phyloP scores from a whole-genome alignment of 2,797 vertebrate genomes.

The Crenuchus spilurus region DNA sequence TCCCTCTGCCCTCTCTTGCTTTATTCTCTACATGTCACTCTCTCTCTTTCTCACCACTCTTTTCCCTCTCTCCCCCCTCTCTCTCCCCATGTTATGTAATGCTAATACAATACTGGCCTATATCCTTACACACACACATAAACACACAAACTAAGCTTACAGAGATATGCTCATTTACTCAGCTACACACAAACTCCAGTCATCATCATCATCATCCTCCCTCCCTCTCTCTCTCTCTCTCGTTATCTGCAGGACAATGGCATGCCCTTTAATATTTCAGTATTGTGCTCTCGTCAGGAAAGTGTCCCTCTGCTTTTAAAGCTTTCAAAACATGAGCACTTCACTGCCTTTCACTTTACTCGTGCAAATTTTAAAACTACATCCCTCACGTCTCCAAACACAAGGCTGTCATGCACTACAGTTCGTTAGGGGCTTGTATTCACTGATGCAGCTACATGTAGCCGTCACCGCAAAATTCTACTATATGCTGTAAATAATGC shows the following conservation, averaged over 20 bases:
- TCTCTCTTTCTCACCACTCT: neutral
- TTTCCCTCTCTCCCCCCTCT: constrained; percentile 1
- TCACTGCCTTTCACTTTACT: neutral
- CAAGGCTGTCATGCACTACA: too few relatives aligned
- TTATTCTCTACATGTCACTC: neutral
- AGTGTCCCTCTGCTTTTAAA: constrained; percentile 3
- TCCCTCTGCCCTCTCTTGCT: neutral
- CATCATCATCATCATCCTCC: too few relatives aligned
- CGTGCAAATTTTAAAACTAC: neutral
- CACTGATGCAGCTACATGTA: neutral
- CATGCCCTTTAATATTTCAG: constrained; percentile 49
- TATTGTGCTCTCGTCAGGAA: constrained; percentile 32
- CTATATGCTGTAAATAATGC: neutral
- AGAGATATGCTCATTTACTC: constrained; percentile 5
- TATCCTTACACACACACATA: constrained; percentile 64
- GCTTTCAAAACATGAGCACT: constrained; percentile 1
- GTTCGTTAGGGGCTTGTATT: neutral
- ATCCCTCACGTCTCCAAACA: neutral
- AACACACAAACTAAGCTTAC: constrained; percentile 6
- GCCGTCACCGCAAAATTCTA: neutral
- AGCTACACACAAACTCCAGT: neutral
- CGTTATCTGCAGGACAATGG: constrained; percentile 28
- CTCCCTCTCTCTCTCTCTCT: neutral
- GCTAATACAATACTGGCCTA: constrained; percentile 84
- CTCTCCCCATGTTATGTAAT: constrained; percentile 74